Evolutionary conservation across 2,797 vertebrate species (phyloP).

Genomic region (Heteromormyrus szaboi): DNA sequence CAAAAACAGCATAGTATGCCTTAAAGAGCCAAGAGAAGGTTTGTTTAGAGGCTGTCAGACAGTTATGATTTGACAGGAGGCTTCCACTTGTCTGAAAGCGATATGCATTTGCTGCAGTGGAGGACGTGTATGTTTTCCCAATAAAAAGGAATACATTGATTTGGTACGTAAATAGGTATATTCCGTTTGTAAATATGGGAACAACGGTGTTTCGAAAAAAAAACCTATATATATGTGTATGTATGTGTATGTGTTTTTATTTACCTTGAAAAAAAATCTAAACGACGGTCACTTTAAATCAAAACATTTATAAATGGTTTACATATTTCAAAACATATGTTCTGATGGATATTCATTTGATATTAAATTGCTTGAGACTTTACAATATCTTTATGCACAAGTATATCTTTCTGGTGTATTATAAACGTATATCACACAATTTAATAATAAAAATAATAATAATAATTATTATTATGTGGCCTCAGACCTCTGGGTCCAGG

Average conservation of each 20-base stretch:
- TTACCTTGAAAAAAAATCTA: background rate
- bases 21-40: conserved; percentile 49
- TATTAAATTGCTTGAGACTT: background rate
- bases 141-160: background rate
- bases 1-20: conserved; percentile 63
- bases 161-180: background rate
- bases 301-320: background rate
- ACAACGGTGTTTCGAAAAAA: background rate
- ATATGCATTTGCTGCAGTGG: conserved; percentile 42
- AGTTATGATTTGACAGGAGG: conserved; percentile 45
- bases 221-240: background rate
- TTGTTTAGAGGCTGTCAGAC: conserved; percentile 51
- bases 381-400: background rate
- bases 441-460: too few species aligned
- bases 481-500: background rate
- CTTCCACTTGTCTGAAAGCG: background rate
- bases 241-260: background rate
- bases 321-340: background rate
- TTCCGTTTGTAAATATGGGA: background rate
- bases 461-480: background rate
- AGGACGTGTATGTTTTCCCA: background rate
- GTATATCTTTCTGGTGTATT: background rate
- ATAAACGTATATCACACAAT: background rate
- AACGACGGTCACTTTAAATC: background rate
- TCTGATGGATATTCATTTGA: background rate